Evolutionary conservation across 2,113 vertebrate genomes (phyloP), one percentile per base, ranked within the genome.

Genomic region (Salvelinus sp.): DNA sequence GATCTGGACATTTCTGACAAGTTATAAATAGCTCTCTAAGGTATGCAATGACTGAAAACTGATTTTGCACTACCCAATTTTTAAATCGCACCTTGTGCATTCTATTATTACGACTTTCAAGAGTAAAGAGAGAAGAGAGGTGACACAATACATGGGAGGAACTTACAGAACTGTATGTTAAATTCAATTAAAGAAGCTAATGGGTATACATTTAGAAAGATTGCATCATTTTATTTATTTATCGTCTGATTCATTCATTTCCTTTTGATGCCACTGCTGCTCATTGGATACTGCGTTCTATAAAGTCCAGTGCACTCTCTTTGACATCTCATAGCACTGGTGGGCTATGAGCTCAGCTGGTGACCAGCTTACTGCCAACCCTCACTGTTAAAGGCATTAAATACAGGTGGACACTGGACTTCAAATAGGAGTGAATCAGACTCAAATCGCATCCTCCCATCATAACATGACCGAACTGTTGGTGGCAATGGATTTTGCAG

Each of bases 401-500:
- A 58, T 58, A 14, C 9, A 70, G 30, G 25, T 27, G 69, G 16
- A 62, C 13, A 54, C 12, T 4, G 27, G 22, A 57, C 70, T 58
- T 27, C 70, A 76, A 50, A 16, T 5, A 76, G 65, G 22, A 47
- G 3, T 2, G 50, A 54, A 4, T 54, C 50, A 54, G 14, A 1
- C 12, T 50, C 48, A 50, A 14, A 13, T 13, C 10, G n/a, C 0
- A 3, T 75, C 73, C 73, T 25, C 65, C 54, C 28, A 44, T 70
- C 70, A 28, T 66, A 72, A 47, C 14, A 14, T 30, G 14, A 69
- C 9, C 23, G 5, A 3, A 73, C 82, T 57, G 70, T 44, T 10
- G 9, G 9, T 67, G 65, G 50, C 44, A 25, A 58, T 64, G 38
- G 27, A 72, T 67, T 75, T 62, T 54, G 60, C 27, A 65, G 22